A percentile compares a stretch with the other conserved stretches of the same genome.
Conservation (phyloP, 2,113 vertebrate genomes). For the Philantomba maxwellii region DNA sequence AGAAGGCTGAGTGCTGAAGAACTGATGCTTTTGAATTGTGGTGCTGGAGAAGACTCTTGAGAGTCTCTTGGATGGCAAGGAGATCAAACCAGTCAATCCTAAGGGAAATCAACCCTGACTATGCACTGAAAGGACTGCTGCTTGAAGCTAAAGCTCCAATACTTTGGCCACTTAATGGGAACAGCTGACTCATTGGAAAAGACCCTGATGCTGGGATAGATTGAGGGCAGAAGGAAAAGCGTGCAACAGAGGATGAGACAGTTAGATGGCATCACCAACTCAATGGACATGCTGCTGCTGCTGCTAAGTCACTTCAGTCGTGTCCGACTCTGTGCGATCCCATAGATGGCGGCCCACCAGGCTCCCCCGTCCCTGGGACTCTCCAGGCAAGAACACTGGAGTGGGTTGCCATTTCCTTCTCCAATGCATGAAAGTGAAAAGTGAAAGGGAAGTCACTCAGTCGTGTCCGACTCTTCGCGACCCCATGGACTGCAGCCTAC, state of each 20-base stretch:
- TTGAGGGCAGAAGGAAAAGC: not conserved
- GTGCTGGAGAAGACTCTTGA: not conserved
- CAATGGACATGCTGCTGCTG: not conserved
- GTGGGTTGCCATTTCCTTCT: too few relatives aligned
- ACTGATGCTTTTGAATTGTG: not conserved
- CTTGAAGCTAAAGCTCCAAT: not conserved
- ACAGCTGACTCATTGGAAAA: not conserved
- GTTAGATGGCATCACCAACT: not conserved
- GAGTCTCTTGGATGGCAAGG: not conserved
- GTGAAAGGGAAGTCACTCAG: too few relatives aligned
- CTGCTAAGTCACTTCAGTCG: too few relatives aligned
- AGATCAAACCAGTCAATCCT: not conserved
- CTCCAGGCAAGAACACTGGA: too few relatives aligned
- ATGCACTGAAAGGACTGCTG: not conserved
- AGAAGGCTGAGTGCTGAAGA: not conserved
- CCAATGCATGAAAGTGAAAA: too few relatives aligned
- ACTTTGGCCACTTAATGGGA: not conserved
- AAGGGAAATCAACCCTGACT: not conserved
- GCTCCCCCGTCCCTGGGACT: too few relatives aligned
- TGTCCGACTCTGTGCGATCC: too few relatives aligned
- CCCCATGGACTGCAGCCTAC: too few relatives aligned
- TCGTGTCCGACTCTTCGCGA: fast-evolving
- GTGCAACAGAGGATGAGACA: not conserved
- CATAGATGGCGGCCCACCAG: too few relatives aligned
- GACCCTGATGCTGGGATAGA: not conserved